Evolutionary conservation across 2,888 invertebrate genomes (phyloP).

Genomic region (Syrphus vitripennis): DNA sequence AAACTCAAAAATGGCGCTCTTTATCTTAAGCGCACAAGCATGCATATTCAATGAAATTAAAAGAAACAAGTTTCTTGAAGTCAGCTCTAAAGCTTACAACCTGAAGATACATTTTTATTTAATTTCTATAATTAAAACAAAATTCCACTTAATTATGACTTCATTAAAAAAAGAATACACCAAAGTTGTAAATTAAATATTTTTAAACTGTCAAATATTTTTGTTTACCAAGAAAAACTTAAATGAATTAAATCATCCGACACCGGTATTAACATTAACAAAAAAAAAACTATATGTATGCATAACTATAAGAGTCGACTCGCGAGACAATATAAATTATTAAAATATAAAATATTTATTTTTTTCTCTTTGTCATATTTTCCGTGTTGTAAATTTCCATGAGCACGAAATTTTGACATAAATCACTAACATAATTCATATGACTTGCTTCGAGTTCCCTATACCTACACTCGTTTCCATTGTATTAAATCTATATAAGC

Average conservation of each 20-base stretch:
- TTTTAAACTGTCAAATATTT: background rate
- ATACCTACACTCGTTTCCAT: background rate
- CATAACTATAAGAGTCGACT: background rate
- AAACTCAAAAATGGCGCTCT: too few species aligned
- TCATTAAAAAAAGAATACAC: background rate
- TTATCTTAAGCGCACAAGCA: too few species aligned
- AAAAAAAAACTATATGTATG: conserved; percentile 14
- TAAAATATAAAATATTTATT: conserved; percentile 23
- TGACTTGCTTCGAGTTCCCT: conserved; percentile 28
- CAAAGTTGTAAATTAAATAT: background rate
- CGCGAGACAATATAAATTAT: conserved; percentile 52
- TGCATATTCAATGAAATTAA: too few species aligned
- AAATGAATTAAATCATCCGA: conserved; percentile 22
- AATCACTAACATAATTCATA: conserved; percentile 60
- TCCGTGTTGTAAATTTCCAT: conserved; percentile 37
- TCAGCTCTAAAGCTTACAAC: too few species aligned
- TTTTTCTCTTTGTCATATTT: background rate
- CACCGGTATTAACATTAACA: conserved; percentile 25
- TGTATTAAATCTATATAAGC: background rate
- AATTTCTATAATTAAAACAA: background rate
- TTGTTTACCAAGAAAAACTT: background rate
- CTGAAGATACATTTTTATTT: too few species aligned
- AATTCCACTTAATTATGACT: background rate
- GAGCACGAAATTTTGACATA: conserved; percentile 67
- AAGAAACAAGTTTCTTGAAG: too few species aligned